Conservation (phyloP, 1,140 invertebrate genomes). For the Orchesella cincta region DNA sequence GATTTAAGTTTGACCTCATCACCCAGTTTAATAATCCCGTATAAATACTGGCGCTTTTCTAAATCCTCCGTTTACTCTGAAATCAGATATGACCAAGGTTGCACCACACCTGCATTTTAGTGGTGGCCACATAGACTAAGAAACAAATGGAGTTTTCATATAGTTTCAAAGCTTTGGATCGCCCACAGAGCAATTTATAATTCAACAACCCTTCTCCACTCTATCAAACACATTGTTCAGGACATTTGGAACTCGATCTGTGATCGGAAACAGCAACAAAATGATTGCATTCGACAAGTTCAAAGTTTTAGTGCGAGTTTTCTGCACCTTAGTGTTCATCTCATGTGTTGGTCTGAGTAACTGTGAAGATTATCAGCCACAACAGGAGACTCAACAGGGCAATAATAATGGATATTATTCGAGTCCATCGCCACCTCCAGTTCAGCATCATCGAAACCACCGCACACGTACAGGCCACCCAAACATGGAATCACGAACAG, state of each 20-base stretch:
- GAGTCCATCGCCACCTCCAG: slow-evolving; percentile 3
- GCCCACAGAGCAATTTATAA: too few species aligned
- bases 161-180: too few species aligned
- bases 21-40: slow-evolving; percentile 34
- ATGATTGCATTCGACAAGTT: neutral
- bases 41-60: neutral
- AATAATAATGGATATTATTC: slow-evolving; percentile 23
- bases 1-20: slow-evolving; percentile 34
- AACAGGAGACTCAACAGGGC: neutral
- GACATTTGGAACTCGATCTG: too few species aligned
- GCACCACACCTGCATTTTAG: neutral
- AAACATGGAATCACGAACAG: slow-evolving; percentile 18
- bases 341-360: neutral
- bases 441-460: slow-evolving; percentile 18
- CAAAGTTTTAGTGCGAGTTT: slow-evolving; percentile 8
- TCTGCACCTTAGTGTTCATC: neutral
- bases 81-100: neutral
- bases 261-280: neutral
- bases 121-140: too few species aligned
- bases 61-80: neutral
- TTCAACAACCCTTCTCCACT: too few species aligned
- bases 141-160: too few species aligned
- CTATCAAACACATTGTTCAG: too few species aligned
- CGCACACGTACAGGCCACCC: slow-evolving; percentile 5
- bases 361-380: neutral